phyloP scores from a whole-genome alignment of 1,140 invertebrate genomes.

The Apis dorsata region DNA sequence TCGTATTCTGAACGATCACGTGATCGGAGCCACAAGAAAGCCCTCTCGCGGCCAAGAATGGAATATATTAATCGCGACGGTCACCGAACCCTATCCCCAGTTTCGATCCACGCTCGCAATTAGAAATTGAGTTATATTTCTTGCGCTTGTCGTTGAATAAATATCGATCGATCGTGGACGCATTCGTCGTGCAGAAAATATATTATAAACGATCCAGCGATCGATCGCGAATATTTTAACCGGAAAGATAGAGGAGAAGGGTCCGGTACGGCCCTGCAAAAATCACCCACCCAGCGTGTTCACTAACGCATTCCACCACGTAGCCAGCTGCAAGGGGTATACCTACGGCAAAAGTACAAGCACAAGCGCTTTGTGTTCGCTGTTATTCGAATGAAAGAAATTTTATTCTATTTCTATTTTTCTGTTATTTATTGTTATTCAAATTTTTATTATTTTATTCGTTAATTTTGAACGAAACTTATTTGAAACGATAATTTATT shows the following conservation, averaged over 20 bases:
- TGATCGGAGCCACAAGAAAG: neutral
- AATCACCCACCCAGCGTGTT: conserved; percentile 57
- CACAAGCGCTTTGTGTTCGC: neutral
- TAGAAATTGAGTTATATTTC: conserved; percentile 42
- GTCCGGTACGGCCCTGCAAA: conserved; percentile 63
- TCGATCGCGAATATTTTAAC: neutral
- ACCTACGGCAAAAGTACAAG: conserved; percentile 44
- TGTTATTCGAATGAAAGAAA: neutral
- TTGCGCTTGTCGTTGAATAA: conserved; percentile 17
- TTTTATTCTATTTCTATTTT: too few species aligned
- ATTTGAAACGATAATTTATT: too few species aligned
- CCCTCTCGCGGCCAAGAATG: neutral
- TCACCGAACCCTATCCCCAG: conserved; percentile 3
- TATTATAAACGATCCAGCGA: neutral
- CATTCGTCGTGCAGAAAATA: conserved; percentile 6
- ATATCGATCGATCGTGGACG: neutral
- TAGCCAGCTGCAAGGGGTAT: conserved; percentile 51
- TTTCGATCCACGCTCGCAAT: conserved; percentile 3
- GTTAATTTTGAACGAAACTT: too few species aligned
- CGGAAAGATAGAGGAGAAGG: neutral
- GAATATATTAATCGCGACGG: conserved; percentile 10
- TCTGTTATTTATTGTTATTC: too few species aligned
- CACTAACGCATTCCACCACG: conserved; percentile 66
- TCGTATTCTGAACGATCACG: neutral
- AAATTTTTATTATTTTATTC: too few species aligned